Evolutionary conservation across 1,140 invertebrate species (phyloP), one percentile per base, ranked within the genome.

Genomic region (Asobara japonica): DNA sequence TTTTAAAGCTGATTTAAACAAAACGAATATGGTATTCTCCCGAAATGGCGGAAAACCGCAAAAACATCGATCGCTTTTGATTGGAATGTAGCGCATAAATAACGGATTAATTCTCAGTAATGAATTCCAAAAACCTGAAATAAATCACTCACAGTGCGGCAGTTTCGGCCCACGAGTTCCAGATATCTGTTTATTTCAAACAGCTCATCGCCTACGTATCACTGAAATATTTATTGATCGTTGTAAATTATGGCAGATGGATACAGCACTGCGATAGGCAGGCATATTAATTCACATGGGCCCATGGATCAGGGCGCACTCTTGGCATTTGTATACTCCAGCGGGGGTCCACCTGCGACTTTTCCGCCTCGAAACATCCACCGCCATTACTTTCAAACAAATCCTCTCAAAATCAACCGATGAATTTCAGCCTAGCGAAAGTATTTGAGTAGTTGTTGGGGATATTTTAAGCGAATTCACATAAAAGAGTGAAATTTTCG

Each of bases 311-410:
- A 36, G 27, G 20, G 45, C 45, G 22, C 6, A 56, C 3, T 22
- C 20, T 25, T 56, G 51, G 51, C 51, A 56, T 56, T 56, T 25
- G 51, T 56, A 56, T 56, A 20, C 65, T 60, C 51, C 62, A 72
- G n/a, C 48, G 71, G 79, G 79, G 79, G 74, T 70, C 75, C 78
- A 73, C 65, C 79, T 81, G 79, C 67, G 75, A 75, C 73, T 68
- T 69, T 73, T 79, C 74, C 51, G 33, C 48, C 71, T 73, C 68
- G 45, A 76, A 80, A 72, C 61, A 74, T 56, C 31, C 65, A 61
- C 11, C 30, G 65, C 74, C 72, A 71, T 31, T 51, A 56, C 64
- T 72, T 67, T 72, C 64, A 72, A 72, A 72, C 71, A 72, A 72
- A 67, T 67, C 18, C 25, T 25, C 11, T 8, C 22, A 20, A 22